These are phyloP conservation scores for Oeneis ivallda DNA, from an alignment of 2,888 invertebrate genomes.

Conservation along the genomic window DNA sequence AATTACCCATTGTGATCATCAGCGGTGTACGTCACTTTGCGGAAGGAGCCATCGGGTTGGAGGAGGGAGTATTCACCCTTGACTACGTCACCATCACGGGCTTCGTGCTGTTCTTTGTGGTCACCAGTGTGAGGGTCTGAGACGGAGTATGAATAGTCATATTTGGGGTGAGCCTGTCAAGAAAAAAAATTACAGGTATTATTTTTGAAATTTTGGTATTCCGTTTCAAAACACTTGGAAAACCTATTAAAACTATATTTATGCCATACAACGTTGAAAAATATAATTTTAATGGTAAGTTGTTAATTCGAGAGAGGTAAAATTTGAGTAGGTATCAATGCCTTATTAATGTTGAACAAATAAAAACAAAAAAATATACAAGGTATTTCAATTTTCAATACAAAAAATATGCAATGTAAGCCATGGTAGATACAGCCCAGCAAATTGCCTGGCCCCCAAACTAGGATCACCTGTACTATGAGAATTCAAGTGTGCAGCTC, in stretches of 20 bases:
- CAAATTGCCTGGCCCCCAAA: too few species aligned
- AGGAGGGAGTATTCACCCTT: conserved; percentile 77
- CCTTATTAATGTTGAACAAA: too few species aligned
- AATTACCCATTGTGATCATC: conserved; percentile 76
- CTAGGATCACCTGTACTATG: too few species aligned
- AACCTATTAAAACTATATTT: not conserved
- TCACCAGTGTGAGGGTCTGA: conserved; percentile 78
- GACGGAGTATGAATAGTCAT: conserved; percentile 77
- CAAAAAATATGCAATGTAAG: too few species aligned
- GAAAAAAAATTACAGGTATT: not conserved
- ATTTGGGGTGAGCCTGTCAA: conserved; percentile 74
- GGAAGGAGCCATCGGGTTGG: conserved; percentile 77
- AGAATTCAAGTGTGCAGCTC: too few species aligned
- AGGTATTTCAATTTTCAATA: too few species aligned
- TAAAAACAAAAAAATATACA: too few species aligned
- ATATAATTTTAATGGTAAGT: too few species aligned
- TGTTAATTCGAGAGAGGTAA: too few species aligned
- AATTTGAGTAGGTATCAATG: too few species aligned
- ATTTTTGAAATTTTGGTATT: not conserved
- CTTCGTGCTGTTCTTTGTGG: conserved; percentile 77
- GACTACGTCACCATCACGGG: conserved; percentile 73
- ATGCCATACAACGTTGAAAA: too few species aligned
- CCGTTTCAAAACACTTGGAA: not conserved
- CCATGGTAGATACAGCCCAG: too few species aligned
- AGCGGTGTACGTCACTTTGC: conserved; percentile 78